Evolutionary conservation across 2,113 vertebrate genomes (phyloP).

Genomic region (Hippolais icterina): DNA sequence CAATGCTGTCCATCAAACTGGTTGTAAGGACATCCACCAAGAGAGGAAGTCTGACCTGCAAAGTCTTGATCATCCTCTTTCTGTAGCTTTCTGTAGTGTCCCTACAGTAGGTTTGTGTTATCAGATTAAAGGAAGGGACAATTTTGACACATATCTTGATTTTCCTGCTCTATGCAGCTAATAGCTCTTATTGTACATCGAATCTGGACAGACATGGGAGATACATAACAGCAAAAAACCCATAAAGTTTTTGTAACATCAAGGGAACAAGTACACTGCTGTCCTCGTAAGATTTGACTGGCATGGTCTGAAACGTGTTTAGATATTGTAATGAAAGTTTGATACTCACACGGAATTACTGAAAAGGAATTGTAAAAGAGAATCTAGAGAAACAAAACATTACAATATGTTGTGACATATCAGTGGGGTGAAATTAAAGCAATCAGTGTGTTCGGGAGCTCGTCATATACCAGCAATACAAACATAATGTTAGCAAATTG

Average conservation of each 20-base stretch:
- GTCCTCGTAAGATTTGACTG: not conserved
- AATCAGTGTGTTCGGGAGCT: not conserved
- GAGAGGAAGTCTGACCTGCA: not conserved
- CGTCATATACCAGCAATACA: fast-evolving
- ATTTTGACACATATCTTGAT: not conserved
- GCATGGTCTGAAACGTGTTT: fast-evolving
- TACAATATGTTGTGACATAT: not conserved
- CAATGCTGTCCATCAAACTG: not conserved
- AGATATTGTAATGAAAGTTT: not conserved
- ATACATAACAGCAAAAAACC: fast-evolving
- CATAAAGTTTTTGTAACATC: not conserved
- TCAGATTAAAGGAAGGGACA: not conserved
- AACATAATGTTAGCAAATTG: not conserved
- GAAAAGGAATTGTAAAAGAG: not conserved
- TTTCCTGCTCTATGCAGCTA: not conserved
- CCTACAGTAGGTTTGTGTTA: not conserved
- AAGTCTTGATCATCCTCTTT: not conserved
- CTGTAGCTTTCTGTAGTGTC: not conserved
- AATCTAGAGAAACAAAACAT: not conserved
- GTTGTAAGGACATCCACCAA: not conserved
- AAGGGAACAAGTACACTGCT: not conserved
- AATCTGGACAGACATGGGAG: not conserved
- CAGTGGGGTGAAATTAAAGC: not conserved
- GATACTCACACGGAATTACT: not conserved
- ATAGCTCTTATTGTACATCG: not conserved